Percentiles rank a stretch among this genome's conserved stretches.
Evolutionary conservation across 2,797 vertebrate species (phyloP).

Genomic region (Hydrocynus forskahlii): DNA sequence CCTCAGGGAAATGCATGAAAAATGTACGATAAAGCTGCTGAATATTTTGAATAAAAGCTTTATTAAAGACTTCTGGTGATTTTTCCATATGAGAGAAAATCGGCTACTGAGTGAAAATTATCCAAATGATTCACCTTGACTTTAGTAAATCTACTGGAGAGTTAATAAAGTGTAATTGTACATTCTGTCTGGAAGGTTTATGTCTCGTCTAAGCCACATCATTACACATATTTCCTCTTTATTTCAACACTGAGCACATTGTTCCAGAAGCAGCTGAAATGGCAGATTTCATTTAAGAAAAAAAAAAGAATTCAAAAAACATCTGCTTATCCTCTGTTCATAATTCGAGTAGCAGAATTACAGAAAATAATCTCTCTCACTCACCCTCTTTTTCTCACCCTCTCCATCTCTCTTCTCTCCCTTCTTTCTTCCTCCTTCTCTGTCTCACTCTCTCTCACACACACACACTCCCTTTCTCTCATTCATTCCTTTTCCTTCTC

Average conservation of each 20-base stretch:
- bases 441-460: background rate
- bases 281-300: background rate
- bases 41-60: too few relatives aligned
- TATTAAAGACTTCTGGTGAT: too few relatives aligned
- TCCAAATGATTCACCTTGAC: too few relatives aligned
- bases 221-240: background rate
- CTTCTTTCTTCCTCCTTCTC: background rate
- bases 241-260: slow-evolving; percentile 1
- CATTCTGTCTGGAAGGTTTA: background rate
- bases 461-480: too few relatives aligned
- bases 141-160: background rate
- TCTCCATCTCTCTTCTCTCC: background rate
- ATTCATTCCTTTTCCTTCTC: background rate
- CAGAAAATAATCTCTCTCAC: background rate
- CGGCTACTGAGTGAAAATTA: too few relatives aligned
- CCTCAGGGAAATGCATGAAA: too few relatives aligned
- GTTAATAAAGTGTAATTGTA: background rate
- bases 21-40: too few relatives aligned
- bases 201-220: background rate
- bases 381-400: background rate
- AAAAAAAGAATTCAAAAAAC: background rate
- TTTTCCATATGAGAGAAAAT: too few relatives aligned
- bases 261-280: slow-evolving; percentile 9
- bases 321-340: slow-evolving; percentile 18
- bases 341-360: background rate